Evolutionary conservation across 2,113 vertebrate genomes (phyloP), one percentile per base, ranked within the genome.

Genomic region (Natator depressus): DNA sequence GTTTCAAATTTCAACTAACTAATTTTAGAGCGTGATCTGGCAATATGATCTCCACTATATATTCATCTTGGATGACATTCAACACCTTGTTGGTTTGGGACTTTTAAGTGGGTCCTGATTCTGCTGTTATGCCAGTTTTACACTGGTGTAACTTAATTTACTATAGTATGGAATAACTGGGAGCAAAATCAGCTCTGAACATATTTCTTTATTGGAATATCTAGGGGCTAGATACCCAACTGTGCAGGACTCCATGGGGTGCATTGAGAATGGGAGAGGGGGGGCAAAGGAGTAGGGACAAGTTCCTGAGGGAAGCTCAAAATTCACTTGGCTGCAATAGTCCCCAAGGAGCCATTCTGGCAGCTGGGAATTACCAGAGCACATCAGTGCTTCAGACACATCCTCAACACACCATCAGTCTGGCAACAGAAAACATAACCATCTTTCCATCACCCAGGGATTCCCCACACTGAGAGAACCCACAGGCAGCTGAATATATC

Each of bases 51-150:
- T 24, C 11, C 5, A 1, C 5, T 65, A 69, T 78, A 16, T 47
- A 46, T 78, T 85, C 49, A 78, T 50, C 24, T 78, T 0, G 0
- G 42, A 51, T 27, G 1, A 2, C 24, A 14, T 89, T 91, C 13
- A 88, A 24, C 11, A 65, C 25, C 12, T 80, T 83, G 85, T 46
- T 10, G 0, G 0, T 35, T 72, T 72, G n/a, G 65, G 72, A 78
- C 12, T 6, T 46, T 46, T 47, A 46, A 27, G 24, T 47, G 24
- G 53, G 10, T 7, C 89, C 72, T 81, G 13, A 47, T 47, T 78
- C 42, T 47, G 75, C 12, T 78, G 6, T 78, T 47, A 78, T 47
- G 13, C 5, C 42, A 27, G 25, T 47, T 78, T 78, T 78, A 47
- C 42, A 78, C 25, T 47, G 24, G 42, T 27, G 25, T 27, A 78